Evolutionary conservation across 1,140 invertebrate species (phyloP).

Genomic region (Ostrea edulis): DNA sequence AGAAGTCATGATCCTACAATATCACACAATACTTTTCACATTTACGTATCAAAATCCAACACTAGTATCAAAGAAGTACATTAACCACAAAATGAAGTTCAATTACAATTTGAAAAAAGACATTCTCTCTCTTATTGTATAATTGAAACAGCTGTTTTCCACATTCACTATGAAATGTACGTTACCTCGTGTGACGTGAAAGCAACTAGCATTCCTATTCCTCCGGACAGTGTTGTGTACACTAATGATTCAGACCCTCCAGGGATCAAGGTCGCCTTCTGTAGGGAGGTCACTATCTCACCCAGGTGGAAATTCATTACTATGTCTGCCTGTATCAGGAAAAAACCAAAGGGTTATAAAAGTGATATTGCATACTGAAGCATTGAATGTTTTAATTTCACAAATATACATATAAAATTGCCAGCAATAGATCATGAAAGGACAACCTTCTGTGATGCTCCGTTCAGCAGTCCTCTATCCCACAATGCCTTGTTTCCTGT

Average conservation of each 20-base stretch:
- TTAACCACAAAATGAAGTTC: no score
- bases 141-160: no score
- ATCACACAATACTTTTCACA: conserved; percentile 40
- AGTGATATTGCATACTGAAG: background rate
- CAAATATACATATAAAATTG: no score
- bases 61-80: no score
- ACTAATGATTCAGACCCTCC: conserved; percentile 97
- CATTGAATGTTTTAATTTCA: background rate
- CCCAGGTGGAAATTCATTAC: conserved; percentile 97
- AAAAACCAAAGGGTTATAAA: background rate
- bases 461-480: conserved; percentile 97
- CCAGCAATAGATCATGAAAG: background rate
- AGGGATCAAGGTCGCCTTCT: conserved; percentile 97
- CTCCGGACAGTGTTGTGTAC: conserved; percentile 96
- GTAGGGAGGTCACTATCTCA: conserved; percentile 86
- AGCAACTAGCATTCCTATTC: conserved; percentile 96
- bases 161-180: background rate
- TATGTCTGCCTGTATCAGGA: conserved; percentile 86
- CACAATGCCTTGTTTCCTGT: conserved; percentile 98
- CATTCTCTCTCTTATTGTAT: no score
- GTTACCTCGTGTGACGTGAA: conserved; percentile 95
- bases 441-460: conserved; percentile 94
- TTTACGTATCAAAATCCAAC: background rate
- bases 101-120: no score
- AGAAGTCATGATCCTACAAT: conserved; percentile 96